Base-by-base conservation (phyloP, 2,797 vertebrate species). In the Melanotaenia parkinsoni region DNA sequence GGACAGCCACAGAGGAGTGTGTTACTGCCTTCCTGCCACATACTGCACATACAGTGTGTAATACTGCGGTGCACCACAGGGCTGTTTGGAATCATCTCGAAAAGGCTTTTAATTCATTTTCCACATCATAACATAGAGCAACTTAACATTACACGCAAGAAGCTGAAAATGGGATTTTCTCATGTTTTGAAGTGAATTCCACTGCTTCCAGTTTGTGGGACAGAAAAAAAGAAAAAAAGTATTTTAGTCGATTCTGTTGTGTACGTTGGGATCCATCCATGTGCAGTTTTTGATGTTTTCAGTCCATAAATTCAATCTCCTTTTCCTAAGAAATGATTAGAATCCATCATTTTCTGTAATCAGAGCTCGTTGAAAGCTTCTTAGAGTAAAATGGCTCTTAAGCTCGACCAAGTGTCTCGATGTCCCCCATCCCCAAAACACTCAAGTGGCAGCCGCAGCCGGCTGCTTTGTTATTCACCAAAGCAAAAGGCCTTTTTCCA, bases 1-100 rank as follows among this genome's bases (percentile, higher is more conserved):
- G 72, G 64, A 67, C 6, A 60, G 73, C 63, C 61, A 72, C 77
- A 74, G 77, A 79, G 77, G 70, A 83, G 69, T 66, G 78, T 58
- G 67, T 72, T 73, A 24, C 86, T 72, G 70, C 86, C 71, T 3
- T 51, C 38, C 57, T 35, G 40, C 12, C 61, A 30, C 22, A 7
- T n/a, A 16, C 50, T 20, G 30, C 33, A 32, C 69, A 47, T 63
- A 20, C 33, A 11, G 35, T 13, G 51, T 54, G 51, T 54, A 16
- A 54, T 28, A 54, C 47, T 70, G 60, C 38, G 30, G 60, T 14
- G 11, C 50, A 16, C 56, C 32, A 57, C 28, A 37, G 64, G 65
- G 67, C 51, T 43, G 35, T n/a, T 51, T 20, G 58, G 28, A 67
- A 54, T 53, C 30, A 45, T 54, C 58, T 63, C 35, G 22, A 70